Evolutionary conservation across 2,113 vertebrate genomes (phyloP).

Genomic region (Syngnathus scovelli): DNA sequence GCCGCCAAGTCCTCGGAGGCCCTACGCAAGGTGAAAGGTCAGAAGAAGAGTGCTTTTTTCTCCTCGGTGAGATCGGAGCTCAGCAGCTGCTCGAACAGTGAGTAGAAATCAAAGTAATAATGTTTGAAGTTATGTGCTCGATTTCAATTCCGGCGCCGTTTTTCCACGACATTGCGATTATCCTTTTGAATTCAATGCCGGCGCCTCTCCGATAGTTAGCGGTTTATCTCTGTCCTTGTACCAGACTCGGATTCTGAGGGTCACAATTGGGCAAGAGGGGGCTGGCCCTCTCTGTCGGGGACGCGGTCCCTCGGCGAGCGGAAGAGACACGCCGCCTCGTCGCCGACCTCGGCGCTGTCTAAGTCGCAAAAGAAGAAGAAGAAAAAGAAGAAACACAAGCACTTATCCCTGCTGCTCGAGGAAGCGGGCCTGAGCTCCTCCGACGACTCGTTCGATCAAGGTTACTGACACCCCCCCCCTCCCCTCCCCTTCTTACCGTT

Average conservation of each 20-base stretch:
- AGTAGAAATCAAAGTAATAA: conserved; percentile 59
- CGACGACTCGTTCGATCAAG: conserved; percentile 98
- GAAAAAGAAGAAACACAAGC: conserved; percentile 74
- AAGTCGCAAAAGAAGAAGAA: conserved; percentile 72
- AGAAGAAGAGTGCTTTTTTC: conserved; percentile 77
- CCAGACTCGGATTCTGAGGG: conserved; percentile 96
- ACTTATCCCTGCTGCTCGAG: conserved; percentile 87
- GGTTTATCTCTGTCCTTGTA: conserved; percentile 56
- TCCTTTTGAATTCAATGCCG: not conserved
- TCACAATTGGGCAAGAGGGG: conserved; percentile 77
- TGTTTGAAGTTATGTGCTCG: no score
- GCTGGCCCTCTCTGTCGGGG: conserved; percentile 78
- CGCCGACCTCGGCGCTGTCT: conserved; percentile 70
- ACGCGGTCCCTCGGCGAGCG: conserved; percentile 67
- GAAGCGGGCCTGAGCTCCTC: conserved; percentile 88
- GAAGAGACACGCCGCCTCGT: conserved; percentile 64
- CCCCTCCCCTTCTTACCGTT: conserved; percentile 45
- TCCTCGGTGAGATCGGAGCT: conserved; percentile 88
- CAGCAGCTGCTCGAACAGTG: conserved; percentile 96
- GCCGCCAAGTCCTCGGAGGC: conserved; percentile 75
- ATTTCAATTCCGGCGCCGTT: not conserved
- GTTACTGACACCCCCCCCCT: conserved; percentile 79
- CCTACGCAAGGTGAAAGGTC: conserved; percentile 80
- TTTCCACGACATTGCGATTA: no score
- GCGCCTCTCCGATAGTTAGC: not conserved